A percentile compares a stretch with the other conserved stretches of the same genome.
Conservation (phyloP, 2,888 invertebrate genomes). For the Mimachlamys varia region DNA sequence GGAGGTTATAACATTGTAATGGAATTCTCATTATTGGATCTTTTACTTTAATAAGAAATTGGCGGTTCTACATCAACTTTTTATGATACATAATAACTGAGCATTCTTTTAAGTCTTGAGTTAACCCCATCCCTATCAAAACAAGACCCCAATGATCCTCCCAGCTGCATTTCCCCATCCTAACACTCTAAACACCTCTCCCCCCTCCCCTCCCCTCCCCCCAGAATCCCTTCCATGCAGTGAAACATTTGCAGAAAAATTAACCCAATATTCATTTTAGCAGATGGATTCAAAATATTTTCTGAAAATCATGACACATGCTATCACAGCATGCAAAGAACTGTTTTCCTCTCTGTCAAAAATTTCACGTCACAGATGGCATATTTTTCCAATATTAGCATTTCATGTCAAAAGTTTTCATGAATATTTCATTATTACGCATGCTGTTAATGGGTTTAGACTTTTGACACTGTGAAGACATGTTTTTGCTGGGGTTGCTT, state of each 20-base stretch:
- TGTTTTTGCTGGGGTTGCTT: not conserved
- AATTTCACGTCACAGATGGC: conserved; percentile 26
- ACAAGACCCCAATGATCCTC: too few species aligned
- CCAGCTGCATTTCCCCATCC: not conserved
- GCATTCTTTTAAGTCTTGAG: too few species aligned
- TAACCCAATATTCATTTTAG: not conserved
- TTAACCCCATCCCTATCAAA: too few species aligned
- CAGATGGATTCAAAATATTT: not conserved
- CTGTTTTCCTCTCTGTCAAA: not conserved
- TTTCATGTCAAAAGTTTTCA: conserved; percentile 26
- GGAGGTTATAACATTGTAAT: too few species aligned
- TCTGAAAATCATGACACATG: not conserved
- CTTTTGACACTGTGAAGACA: conserved; percentile 29
- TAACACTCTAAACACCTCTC: not conserved
- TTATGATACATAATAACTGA: too few species aligned
- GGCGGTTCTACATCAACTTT: too few species aligned
- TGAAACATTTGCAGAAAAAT: not conserved
- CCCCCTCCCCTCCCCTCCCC: not conserved
- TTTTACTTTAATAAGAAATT: too few species aligned
- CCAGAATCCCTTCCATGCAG: not conserved
- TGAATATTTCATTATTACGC: conserved; percentile 14
- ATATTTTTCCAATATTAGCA: conserved; percentile 26
- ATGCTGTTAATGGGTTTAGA: not conserved
- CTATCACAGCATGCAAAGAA: conserved; percentile 15
- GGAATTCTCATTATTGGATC: too few species aligned